Evolutionary conservation across 2,888 invertebrate genomes (phyloP), one percentile per base, ranked within the genome.

Genomic region (Plusia festucae): DNA sequence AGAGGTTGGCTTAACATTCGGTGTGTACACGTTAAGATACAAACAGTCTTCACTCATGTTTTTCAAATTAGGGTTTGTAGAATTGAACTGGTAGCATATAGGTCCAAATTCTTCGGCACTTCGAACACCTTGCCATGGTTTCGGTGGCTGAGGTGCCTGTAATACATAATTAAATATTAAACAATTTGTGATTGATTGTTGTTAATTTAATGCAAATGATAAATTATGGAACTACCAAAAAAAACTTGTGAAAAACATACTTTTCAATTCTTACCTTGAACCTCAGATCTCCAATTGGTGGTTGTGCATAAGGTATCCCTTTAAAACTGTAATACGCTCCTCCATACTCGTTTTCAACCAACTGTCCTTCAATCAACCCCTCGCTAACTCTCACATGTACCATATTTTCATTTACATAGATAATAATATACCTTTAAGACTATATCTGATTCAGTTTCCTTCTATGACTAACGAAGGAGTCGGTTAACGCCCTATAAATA

Each of bases 21-120:
- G 92, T 1, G 90, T 86, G 67, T 93, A 94, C 1, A 94, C 90
- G 60, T 95, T 95, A 0, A 95, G 80, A 61, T 90, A 94, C 2
- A 95, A 81, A 54, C 94, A 94, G 70, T 95, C 90, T 76, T 90
- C 95, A 65, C 80, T 87, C 27, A 90, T 89, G 0, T 65, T 66
- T 0, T 60, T 57, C 15, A 71, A n/a, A 0, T 65, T 54, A 3
- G 68, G 63, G 16, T 68, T 57, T 0, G 40, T 57, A 0, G 53
- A 22, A 54, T 73, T 65, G 13, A n/a, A 60, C 20, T 81, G 94
- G 34, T 74, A 85, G 66, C 90, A 90, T 9, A 82, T 64, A 0
- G 89, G 79, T 0, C 91, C 93, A 46, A 88, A 88, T 24, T 87
- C 61, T 49, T 88, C 90, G 0, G 93, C 93, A 30, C 74, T 81